Evolutionary conservation across 2,113 vertebrate species (phyloP), one percentile per base, ranked within the genome.

Genomic region (Arenaria interpres): DNA sequence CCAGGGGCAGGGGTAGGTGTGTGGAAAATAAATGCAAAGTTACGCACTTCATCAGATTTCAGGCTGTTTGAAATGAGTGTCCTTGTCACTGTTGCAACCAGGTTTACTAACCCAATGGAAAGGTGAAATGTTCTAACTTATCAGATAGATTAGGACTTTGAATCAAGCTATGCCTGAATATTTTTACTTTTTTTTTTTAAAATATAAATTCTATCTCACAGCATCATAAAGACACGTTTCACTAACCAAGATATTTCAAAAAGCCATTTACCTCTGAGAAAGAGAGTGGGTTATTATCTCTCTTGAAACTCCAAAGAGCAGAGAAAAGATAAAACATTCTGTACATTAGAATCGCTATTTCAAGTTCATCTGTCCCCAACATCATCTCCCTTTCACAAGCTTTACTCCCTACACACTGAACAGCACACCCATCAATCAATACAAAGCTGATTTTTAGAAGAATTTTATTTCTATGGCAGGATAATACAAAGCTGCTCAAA

Each of bases 391-490:
- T 66, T 30, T 63, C 73, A 60, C 39, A 64, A 37, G n/a, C 21
- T 56, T 35, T 45, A 46, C 39, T 12, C 53, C 48, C 62, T 62
- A 39, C 23, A 20, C n/a, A 30, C 86, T 59, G 24, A 76, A 39
- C 14, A 71, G 43, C 37, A 32, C 25, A 62, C 8, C 8, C 24
- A 37, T 32, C 24, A 87, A 56, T 28, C 35, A 59, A 30, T 8
- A 68, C 30, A 80, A 60, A 54, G 21, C 23, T 35, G 39, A 82
- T 33, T 85, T 92, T 95, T 45, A 57, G 11, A 89, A 90, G 4
- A 60, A 33, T 66, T 98, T 98, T 98, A 98, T 98, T 98, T 97
- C 67, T 85, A 14, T 33, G 56, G 92, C 30, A 90, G 93, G 35
- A 96, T 96, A 94, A 96, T 87, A 96, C 64, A 98, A 89, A 95